phyloP scores from a whole-genome alignment of 2,113 vertebrate genomes.

The Elachura formosa region DNA sequence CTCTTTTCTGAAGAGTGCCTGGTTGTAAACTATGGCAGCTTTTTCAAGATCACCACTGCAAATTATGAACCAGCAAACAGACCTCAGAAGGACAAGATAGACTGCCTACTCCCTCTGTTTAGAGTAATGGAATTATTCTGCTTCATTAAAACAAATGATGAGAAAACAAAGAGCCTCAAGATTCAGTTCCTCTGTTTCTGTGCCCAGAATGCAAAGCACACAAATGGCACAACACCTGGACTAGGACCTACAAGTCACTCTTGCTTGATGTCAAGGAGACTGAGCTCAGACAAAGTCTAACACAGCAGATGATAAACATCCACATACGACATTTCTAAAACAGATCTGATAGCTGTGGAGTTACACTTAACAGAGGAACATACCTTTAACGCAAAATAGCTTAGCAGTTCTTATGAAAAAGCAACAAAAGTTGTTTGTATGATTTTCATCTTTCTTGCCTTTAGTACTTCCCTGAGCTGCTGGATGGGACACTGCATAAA shows the following conservation, averaged over 20 bases:
- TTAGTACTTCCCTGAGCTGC: background rate
- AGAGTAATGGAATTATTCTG: constrained; percentile 10
- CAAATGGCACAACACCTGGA: background rate
- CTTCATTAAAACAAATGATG: background rate
- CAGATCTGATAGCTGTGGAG: background rate
- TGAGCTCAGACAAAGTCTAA: background rate
- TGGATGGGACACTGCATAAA: background rate
- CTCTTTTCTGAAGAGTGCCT: background rate
- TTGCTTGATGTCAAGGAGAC: background rate
- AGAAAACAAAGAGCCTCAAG: background rate
- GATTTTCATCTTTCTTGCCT: background rate
- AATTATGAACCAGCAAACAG: background rate
- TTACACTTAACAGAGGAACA: background rate
- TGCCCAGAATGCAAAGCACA: background rate
- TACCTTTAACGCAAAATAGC: background rate
- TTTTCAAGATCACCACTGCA: background rate
- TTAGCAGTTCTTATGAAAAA: background rate
- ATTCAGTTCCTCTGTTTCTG: background rate
- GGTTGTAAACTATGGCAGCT: background rate
- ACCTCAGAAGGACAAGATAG: background rate
- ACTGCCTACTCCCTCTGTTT: background rate
- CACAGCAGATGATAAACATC: background rate
- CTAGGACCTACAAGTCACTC: background rate
- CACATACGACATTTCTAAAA: background rate
- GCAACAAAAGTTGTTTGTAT: background rate